Evolutionary conservation across 2,888 invertebrate species (phyloP), one percentile per base, ranked within the genome.

Genomic region (Neocrepidodera transversa): DNA sequence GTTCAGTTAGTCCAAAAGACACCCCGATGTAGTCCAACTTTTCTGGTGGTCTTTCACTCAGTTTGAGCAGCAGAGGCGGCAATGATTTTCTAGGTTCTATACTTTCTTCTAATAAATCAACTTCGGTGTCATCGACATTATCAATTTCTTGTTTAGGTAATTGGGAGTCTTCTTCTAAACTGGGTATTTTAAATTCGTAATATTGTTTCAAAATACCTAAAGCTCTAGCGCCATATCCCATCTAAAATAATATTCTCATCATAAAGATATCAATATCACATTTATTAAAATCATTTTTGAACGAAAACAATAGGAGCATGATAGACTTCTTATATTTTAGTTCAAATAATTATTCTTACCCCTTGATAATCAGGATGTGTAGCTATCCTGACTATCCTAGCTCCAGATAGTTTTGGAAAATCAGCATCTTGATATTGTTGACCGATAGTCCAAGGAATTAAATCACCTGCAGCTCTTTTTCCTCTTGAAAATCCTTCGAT

Each of bases 371-470:
- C 95, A 0, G 99, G 98, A 84, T 99, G 97, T 0, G 98, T 97
- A 4, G 99, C 99, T 66, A 99, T 96, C 65, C 99, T 85, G 0
- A 99, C 95, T 62, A 99, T 85, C 63, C 99, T 85, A 1, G 93
- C 95, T 0, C 99, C 99, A 26, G 87, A 83, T 0, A 99, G 82
- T 55, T 89, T 87, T 0, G 97, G 95, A 79, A 99, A 99, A 77
- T 97, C 92, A 61, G 87, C 85, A 78, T 99, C 97, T 52, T 95
- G 93, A 80, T 91, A 97, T 79, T 98, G 97, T 74, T 98, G 97
- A 3, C 95, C 93, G 2, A 99, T 83, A 53, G 97, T 97, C 99
- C 99, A 99, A 0, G 99, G 99, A 68, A 99, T 96, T 8, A 99
- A 83, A 81, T 99, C 99, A 0, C 99, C 99, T 4, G 95, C 89